Evolutionary conservation across 2,797 vertebrate genomes (phyloP), one percentile per base, ranked within the genome.

Genomic region (Clarias pachynema): DNA sequence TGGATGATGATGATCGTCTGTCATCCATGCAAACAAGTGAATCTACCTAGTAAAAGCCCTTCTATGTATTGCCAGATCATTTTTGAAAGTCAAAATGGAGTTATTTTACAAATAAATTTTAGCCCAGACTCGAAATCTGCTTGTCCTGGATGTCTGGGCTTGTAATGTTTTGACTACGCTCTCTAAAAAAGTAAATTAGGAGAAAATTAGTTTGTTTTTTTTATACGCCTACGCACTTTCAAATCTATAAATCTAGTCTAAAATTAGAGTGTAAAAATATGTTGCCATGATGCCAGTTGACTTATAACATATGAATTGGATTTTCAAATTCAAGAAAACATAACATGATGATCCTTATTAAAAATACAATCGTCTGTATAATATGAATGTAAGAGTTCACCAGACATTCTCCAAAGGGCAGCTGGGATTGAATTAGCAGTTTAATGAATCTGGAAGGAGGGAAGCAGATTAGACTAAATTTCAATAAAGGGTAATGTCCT

Each of bases 391-490:
- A 56, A 10, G 16, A 26, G 49, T 75, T 79, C 40, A 62, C 20
- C 57, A 62, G 22, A 62, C 57, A 40, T 62, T n/a, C 31, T 62
- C 29, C 9, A 37, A 62, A 62, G 57, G 34, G n/a, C 57, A 62
- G 37, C 59, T 40, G 59, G 77, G 29, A 69, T 65, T 68, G 24
- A 56, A 69, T 84, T 40, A 40, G 26, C 40, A 34, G 31, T 70
- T 60, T 44, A 59, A 53, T 84, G 49, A 84, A 53, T 53, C 53
- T 29, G 59, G 16, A 60, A 26, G 77, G 7, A 37, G 81, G 20
- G n/a, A 70, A n/a, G 6, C 18, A 60, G 66, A 85, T 59, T 80
- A 80, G 57, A 85, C 83, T 84, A 79, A 31, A 84, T 78, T 79
- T 69, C 31, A 84, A n/a, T 84, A 15, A 57, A 40, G 37, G 60